Percentiles rank a stretch among this genome's conserved stretches.
phyloP scores from a whole-genome alignment of 2,888 invertebrate species.

The Holacanthella duospinosa region DNA sequence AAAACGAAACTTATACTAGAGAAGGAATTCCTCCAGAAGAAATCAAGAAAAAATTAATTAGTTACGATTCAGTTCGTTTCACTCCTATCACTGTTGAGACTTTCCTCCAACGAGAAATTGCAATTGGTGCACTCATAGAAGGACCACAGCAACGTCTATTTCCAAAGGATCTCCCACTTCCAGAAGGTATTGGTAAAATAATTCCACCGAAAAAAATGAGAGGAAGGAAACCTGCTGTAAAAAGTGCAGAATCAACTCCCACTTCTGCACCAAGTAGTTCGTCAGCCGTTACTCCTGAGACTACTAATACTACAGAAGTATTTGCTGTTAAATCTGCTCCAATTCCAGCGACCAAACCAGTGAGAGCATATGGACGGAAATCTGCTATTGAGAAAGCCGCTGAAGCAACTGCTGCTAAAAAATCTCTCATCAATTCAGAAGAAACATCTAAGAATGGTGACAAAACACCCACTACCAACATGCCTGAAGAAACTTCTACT shows the following conservation, averaged over 20 bases:
- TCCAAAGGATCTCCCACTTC: conserved; percentile 28
- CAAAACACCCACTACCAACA: neutral
- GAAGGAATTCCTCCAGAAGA: conserved; percentile 60
- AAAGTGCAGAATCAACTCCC: neutral
- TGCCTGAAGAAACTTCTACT: neutral
- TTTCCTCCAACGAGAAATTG: conserved; percentile 26
- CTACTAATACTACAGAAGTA: neutral
- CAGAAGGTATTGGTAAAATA: neutral
- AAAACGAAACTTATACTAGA: conserved; percentile 60
- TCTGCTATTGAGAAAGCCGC: neutral
- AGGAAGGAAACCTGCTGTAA: neutral
- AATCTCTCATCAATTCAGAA: neutral
- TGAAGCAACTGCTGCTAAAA: neutral
- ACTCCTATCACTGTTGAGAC: conserved; percentile 18
- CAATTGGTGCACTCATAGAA: conserved; percentile 12
- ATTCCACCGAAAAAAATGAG: neutral
- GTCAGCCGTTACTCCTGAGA: neutral
- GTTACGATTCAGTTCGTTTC: conserved; percentile 54
- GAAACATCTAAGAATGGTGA: neutral
- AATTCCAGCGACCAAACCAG: neutral
- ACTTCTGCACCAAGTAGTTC: neutral
- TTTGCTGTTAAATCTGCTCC: neutral
- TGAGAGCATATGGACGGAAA: neutral
- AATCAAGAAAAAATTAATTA: conserved; percentile 54
- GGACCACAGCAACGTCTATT: conserved; percentile 20